Evolutionary conservation across 1,140 invertebrate genomes (phyloP).

Genomic region (Babylonia areolata): DNA sequence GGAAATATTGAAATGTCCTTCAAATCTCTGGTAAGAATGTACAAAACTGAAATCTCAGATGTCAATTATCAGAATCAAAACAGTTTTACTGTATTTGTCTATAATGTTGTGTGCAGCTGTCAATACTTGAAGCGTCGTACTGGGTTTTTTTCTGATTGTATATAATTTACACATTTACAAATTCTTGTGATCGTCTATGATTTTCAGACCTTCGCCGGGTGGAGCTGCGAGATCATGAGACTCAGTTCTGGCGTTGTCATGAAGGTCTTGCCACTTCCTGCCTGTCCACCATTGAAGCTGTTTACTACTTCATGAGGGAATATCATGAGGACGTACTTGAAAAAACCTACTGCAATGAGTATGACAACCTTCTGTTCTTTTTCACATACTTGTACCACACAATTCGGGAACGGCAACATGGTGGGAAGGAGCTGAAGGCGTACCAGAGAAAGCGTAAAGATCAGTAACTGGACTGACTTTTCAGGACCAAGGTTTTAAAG

Average conservation of each 20-base stretch:
- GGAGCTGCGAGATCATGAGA: conserved; percentile 86
- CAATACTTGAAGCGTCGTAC: too few species aligned
- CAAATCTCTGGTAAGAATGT: too few species aligned
- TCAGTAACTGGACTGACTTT: not conserved
- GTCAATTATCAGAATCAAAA: too few species aligned
- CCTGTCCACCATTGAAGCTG: conserved; percentile 93
- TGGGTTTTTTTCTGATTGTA: too few species aligned
- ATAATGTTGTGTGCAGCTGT: too few species aligned
- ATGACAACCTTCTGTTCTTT: conserved; percentile 94
- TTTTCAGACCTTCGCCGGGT: conserved; percentile 77
- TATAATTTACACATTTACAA: too few species aligned
- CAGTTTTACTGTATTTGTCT: too few species aligned
- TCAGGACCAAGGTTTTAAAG: too few species aligned
- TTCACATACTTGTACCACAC: conserved; percentile 96
- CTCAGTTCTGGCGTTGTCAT: conserved; percentile 97
- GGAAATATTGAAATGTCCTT: too few species aligned
- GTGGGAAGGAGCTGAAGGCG: conserved; percentile 44
- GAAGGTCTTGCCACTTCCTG: conserved; percentile 93
- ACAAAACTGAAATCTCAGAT: too few species aligned
- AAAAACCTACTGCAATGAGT: conserved; percentile 80
- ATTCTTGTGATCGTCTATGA: too few species aligned
- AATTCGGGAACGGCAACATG: conserved; percentile 85
- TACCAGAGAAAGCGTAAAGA: not conserved
- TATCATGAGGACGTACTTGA: conserved; percentile 80
- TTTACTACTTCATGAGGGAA: conserved; percentile 93